These are phyloP conservation scores for Drosophila baimaii DNA, from an alignment of 1,140 invertebrate species.

Conservation along the genomic window DNA sequence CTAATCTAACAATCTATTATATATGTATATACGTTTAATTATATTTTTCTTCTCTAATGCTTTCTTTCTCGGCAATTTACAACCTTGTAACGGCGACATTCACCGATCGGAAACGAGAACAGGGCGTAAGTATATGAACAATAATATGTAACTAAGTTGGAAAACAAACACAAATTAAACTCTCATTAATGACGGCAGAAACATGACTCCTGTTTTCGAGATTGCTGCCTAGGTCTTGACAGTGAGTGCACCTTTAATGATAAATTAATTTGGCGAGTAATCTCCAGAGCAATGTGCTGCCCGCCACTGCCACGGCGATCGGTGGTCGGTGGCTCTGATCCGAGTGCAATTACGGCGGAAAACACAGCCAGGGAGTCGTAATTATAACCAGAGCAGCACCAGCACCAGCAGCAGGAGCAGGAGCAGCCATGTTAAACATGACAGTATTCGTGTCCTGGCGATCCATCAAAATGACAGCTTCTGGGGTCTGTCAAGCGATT, in stretches of 20 bases:
- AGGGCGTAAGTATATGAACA: conserved; percentile 71
- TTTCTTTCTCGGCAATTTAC: conserved; percentile 44
- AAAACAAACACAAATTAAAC: conserved; percentile 80
- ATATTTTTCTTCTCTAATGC: conserved; percentile 24
- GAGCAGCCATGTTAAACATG: conserved; percentile 73
- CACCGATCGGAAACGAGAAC: conserved; percentile 28
- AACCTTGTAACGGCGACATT: conserved; percentile 28
- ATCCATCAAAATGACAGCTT: conserved; percentile 81
- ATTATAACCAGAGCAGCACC: conserved; percentile 73
- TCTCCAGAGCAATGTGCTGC: conserved; percentile 48
- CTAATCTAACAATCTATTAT: conserved; percentile 6
- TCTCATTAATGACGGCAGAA: conserved; percentile 49
- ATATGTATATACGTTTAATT: conserved; percentile 16
- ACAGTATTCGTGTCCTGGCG: conserved; percentile 74
- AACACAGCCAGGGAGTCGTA: conserved; percentile 38
- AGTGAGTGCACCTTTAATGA: conserved; percentile 51
- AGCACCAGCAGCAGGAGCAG: neutral
- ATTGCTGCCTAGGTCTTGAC: conserved; percentile 22
- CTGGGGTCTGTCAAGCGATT: conserved; percentile 56
- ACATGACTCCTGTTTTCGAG: conserved; percentile 27
- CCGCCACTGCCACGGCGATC: conserved; percentile 25
- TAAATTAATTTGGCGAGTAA: conserved; percentile 67
- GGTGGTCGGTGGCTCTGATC: conserved; percentile 19
- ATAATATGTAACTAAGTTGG: conserved; percentile 29
- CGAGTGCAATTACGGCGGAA: conserved; percentile 36